A percentile compares a stretch with the other conserved stretches of the same genome.
phyloP scores from a whole-genome alignment of 2,888 invertebrate genomes.

The Drosophila meridionalis region DNA sequence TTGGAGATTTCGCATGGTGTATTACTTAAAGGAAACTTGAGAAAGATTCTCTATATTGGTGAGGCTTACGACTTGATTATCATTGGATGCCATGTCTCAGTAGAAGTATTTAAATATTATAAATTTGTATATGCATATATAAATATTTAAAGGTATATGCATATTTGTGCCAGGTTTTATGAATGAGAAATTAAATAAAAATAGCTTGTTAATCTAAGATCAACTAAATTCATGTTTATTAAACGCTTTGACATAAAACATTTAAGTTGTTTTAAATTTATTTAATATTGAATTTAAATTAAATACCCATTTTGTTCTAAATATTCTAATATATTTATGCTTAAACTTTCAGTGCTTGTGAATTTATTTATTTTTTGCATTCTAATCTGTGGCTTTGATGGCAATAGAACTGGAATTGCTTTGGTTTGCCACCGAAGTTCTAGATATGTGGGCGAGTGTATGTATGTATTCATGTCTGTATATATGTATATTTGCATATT shows the following conservation, averaged over 20 bases:
- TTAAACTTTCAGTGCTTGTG: neutral
- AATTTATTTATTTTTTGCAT: neutral
- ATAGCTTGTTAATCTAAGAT: neutral
- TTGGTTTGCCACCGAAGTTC: neutral
- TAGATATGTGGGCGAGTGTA: slow-evolving; percentile 30
- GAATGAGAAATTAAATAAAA: neutral
- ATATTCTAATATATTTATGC: neutral
- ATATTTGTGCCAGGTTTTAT: neutral
- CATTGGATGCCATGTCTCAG: neutral
- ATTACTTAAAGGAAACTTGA: neutral
- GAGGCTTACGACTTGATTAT: neutral
- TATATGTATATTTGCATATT: neutral
- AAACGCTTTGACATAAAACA: neutral
- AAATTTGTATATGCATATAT: neutral
- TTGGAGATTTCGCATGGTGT: neutral
- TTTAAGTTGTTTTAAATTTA: neutral
- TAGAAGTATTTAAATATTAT: neutral
- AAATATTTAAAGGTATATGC: neutral
- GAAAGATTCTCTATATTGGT: neutral
- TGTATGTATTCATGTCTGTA: neutral
- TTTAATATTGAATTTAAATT: neutral
- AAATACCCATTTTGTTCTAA: neutral
- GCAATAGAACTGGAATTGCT: slow-evolving; percentile 42
- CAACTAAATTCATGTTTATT: slow-evolving; percentile 2
- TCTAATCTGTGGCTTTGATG: slow-evolving; percentile 12